Conservation (phyloP, 2,797 vertebrate genomes). For the Bufotes viridis region DNA sequence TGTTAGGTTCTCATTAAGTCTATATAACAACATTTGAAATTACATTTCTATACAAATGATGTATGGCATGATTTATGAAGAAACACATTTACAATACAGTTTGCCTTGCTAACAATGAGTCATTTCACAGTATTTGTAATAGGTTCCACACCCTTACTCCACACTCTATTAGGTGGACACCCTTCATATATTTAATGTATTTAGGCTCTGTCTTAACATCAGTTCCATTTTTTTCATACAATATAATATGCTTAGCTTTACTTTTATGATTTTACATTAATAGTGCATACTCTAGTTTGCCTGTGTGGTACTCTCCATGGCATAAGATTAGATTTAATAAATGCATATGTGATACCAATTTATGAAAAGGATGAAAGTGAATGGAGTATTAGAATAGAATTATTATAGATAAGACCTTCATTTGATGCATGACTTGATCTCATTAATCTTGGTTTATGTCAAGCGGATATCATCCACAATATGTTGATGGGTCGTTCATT, state of each 20-base stretch:
- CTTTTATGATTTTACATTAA: neutral
- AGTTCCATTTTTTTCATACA: neutral
- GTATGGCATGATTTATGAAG: neutral
- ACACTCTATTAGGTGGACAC: conserved; percentile 38
- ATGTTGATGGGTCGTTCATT: neutral
- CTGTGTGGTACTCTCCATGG: neutral
- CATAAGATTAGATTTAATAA: neutral
- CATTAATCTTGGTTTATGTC: conserved; percentile 14
- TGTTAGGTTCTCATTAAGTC: too few species aligned
- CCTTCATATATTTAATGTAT: conserved; percentile 44
- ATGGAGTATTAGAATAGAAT: neutral
- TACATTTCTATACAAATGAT: neutral
- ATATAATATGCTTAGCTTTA: neutral
- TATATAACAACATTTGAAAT: neutral
- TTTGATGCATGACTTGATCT: conserved; percentile 4
- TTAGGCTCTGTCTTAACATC: conserved; percentile 34
- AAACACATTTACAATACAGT: conserved; percentile 10
- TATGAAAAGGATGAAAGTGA: conserved; percentile 12
- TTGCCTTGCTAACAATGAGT: conserved; percentile 42
- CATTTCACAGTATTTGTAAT: conserved; percentile 46
- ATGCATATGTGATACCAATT: conserved; percentile 9
- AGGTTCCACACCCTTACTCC: conserved; percentile 45
- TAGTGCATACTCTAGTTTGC: neutral
- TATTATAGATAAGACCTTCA: conserved; percentile 4
- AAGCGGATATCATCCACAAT: neutral